These are phyloP conservation scores for Indicator maculatus DNA, from an alignment of 2,113 vertebrate species.

Conservation along the genomic window DNA sequence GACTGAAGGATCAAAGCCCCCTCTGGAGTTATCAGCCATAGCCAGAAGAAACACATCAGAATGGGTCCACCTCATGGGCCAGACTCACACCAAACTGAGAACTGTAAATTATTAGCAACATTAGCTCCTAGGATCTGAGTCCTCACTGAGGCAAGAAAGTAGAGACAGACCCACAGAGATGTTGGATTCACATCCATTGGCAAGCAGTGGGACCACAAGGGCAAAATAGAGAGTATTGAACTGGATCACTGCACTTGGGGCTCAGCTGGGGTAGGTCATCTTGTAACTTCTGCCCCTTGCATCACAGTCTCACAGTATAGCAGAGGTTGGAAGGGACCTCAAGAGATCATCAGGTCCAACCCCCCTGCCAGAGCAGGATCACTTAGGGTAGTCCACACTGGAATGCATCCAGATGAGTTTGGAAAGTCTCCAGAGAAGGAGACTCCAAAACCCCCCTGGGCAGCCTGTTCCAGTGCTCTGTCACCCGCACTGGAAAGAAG, in stretches of 20 bases:
- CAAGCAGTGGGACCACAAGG: neutral
- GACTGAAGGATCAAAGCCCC: neutral
- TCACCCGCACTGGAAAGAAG: too few relatives aligned
- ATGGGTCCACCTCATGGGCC: neutral
- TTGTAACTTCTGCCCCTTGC: neutral
- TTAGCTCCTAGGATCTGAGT: neutral
- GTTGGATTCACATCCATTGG: neutral
- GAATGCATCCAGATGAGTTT: too few relatives aligned
- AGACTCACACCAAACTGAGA: neutral
- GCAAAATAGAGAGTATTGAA: neutral
- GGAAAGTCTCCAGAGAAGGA: too few relatives aligned
- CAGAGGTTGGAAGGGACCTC: too few relatives aligned
- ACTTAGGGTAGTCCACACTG: too few relatives aligned
- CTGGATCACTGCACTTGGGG: neutral
- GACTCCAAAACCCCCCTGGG: too few relatives aligned
- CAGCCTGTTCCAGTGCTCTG: too few relatives aligned
- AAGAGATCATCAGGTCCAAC: too few relatives aligned
- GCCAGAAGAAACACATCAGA: neutral
- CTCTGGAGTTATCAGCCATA: neutral
- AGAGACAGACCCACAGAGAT: neutral
- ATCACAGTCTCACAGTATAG: too few relatives aligned
- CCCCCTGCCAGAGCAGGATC: too few relatives aligned
- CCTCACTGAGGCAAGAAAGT: neutral
- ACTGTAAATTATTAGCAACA: fast-evolving
- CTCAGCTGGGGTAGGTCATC: neutral